Base-by-base conservation (phyloP, 2,797 vertebrate species). In the Tolypeutes matacus region DNA sequence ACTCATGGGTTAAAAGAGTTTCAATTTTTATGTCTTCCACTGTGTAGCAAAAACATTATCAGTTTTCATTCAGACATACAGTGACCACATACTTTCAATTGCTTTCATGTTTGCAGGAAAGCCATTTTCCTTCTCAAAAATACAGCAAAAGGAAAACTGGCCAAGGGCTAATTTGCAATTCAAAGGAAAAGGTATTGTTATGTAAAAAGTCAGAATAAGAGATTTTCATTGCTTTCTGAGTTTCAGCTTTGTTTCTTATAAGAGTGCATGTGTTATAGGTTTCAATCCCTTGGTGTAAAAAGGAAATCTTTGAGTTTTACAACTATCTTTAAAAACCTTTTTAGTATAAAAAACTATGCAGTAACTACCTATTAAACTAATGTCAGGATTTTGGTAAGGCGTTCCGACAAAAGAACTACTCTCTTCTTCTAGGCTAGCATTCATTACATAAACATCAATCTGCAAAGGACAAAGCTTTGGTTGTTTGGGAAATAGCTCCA, bases 301-400 rank as follows among this genome's bases (percentile, higher is more conserved):
- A 84, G 89, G 85, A 95, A 46, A 34, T 95, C 89, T 95, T 93
- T 89, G 80, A 84, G 36, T 93, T 95, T 87, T 86, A 75, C 42
- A 60, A 18, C 56, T 34, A 49, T 90, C 34, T 87, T 88, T 88
- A 64, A 62, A 72, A 69, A 93, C 31, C 12, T 91, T 94, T 83
- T 90, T 83, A 88, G 86, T 87, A 82, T 93, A 58, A 69, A 96
- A 92, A 64, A 93, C 29, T 15, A 12, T 56, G 21, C 46, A 14
- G 3, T 83, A 80, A 84, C 29, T 84, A 49, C 94, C 80, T 73
- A 78, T 89, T 89, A 89, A 97, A 92, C 34, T 93, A 46, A 82
- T 46, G n/a, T 73, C 86, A 39, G 53, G 93, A 69, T 94, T 93
- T 13, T 84, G 86, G 46, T 75, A 87, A 75, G 34, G 20, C 5